Evolutionary conservation across 92 coral and sea anemone species (phyloP), one percentile per base, ranked within the genome.

Genomic region (Anthopleura xanthogrammica): DNA sequence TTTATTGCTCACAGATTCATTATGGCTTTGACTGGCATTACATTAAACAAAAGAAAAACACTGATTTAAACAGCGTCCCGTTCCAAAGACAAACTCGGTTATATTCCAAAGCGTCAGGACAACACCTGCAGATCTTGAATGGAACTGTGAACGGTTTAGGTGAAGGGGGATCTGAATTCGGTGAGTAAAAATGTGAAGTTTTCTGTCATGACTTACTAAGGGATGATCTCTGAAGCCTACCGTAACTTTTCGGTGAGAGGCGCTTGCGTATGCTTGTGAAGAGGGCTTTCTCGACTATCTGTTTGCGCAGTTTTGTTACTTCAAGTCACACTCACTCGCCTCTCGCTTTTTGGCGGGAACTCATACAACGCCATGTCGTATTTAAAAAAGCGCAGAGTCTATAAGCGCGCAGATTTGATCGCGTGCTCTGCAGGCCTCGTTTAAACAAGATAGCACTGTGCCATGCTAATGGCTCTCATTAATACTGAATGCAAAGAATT

Each of bases 71-170:
- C 52, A 90, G 83, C 43, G 78, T 22, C 41, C 85, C 86, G 3
- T 70, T 80, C 19, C 48, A 68, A 48, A 80, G 78, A 72, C 64
- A 24, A 50, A 86, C 82, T 65, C 86, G 41, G 20, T 55, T 91
- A 42, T 91, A 88, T 77, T 91, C 94, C 23, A 78, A 84, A 50
- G 88, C 91, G 2, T 88, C 91, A 11, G 58, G 77, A 11, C 22
- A 55, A 19, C 92, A 91, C 79, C 60, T 91, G 39, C 87, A 82
- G 62, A 60, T 91, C 46, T 82, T 57, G 17, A 85, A 80, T 75
- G 77, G 83, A 10, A 72, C 54, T 1, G 88, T 91, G 23, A 80
- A 91, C 55, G 91, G 89, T 29, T 54, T 72, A 16, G 94, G 92
- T 12, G 77, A 60, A 12, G 79, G 79, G 41, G 77, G 70, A 60